Evolutionary conservation across 2,113 vertebrate genomes (phyloP).

Genomic region (Antechinus stuartii): DNA sequence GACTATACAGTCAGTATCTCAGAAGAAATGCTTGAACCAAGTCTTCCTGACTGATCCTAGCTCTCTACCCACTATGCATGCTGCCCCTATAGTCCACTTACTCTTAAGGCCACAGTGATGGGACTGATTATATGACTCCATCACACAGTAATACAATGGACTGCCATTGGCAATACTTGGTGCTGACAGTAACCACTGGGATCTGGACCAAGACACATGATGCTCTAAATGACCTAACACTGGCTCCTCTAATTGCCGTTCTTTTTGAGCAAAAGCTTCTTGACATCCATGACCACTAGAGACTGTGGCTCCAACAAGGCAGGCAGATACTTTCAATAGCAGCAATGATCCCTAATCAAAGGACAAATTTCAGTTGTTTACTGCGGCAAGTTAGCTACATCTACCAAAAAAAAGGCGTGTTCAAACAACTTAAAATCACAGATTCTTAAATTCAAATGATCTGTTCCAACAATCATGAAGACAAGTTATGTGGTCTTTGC

Average conservation of each 20-base stretch:
- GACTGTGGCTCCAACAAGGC: background rate
- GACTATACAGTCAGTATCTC: background rate
- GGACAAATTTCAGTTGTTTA: background rate
- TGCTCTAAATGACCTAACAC: background rate
- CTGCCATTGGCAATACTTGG: background rate
- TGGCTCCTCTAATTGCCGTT: background rate
- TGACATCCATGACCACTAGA: background rate
- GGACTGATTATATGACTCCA: background rate
- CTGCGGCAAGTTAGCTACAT: background rate
- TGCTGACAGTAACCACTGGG: background rate
- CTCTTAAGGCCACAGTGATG: background rate
- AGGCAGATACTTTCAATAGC: background rate
- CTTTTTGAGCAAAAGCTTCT: slow-evolving; percentile 36
- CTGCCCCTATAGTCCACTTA: too few relatives aligned
- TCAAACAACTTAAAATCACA: background rate
- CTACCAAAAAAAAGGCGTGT: slow-evolving; percentile 3
- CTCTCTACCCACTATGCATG: background rate
- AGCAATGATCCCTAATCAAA: background rate
- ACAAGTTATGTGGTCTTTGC: background rate
- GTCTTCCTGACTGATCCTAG: background rate
- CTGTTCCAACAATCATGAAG: background rate
- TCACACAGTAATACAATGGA: background rate
- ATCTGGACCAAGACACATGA: background rate
- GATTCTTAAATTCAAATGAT: slow-evolving; percentile 30
- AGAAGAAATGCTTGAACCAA: background rate